Base-by-base conservation (phyloP, 2,797 vertebrate genomes). In the Syngnathus acus region DNA sequence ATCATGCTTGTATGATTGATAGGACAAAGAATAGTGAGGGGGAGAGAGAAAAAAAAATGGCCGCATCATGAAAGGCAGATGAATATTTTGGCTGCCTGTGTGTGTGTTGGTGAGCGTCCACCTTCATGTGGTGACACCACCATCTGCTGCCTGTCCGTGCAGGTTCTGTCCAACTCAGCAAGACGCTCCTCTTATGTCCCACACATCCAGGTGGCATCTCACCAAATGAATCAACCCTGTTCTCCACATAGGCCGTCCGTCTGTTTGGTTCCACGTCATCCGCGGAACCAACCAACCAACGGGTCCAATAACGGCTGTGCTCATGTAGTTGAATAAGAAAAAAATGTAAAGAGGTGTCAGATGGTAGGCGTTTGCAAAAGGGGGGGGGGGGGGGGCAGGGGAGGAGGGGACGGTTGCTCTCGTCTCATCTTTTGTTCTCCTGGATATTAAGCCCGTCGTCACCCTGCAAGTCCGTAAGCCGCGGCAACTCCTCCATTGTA, bases 141-240 rank as follows among this genome's bases (percentile, higher is more conserved):
- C 86, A 85, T 91, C 90, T 92, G 89, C 84, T 80, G 67, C 75
- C 80, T 63, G 86, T 82, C 62, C 81, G 62, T 58, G 6, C 55
- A 76, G 75, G 73, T 76, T 77, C 81, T 73, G 83, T 74, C 81
- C 84, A 39, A 69, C 83, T 66, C 86, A 82, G 79, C 74, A 57
- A 70, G 78, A 72, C 59, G 50, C 74, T 68, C 74, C 73, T 6
- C 38, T 38, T 32, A 75, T 21, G n/a, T 53, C 1, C 50, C 16
- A 9, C 50, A 78, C 75, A 73, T 84, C 83, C 86, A 87, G 79
- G 86, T 87, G 83, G 84, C 84, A 66, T 68, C 67, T 7, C 68
- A 81, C 77, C 86, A 84, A 81, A 48, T 67, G 72, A 79, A 64
- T 77, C 70, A 70, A 67, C 67, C 65, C 55, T 69, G 16, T 9